Percentiles rank a stretch among this genome's conserved stretches.
Evolutionary conservation across 2,113 vertebrate genomes (phyloP).

Genomic region (Planiliza haematocheilus): DNA sequence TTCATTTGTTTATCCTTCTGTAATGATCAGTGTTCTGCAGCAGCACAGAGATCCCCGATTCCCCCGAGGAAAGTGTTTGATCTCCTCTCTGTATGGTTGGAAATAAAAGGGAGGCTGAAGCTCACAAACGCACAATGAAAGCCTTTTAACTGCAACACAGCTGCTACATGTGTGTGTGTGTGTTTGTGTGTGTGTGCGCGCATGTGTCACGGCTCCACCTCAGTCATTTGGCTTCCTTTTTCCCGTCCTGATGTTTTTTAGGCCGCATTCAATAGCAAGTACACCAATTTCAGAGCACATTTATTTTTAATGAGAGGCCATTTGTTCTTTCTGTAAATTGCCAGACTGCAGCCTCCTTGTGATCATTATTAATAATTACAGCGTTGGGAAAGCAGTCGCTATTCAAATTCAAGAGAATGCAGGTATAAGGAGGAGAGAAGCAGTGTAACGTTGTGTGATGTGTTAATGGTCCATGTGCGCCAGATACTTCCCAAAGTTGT

Average conservation of each 20-base stretch:
- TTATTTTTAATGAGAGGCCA: conserved; percentile 66
- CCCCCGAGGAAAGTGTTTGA: conserved; percentile 52
- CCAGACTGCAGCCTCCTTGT: conserved; percentile 17
- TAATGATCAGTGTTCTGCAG: conserved; percentile 38
- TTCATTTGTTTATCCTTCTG: conserved; percentile 59
- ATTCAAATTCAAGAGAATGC: conserved; percentile 16
- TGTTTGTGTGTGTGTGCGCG: conserved; percentile 9
- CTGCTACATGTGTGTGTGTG: conserved; percentile 34
- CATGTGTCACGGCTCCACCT: not conserved
- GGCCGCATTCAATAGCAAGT: conserved; percentile 15
- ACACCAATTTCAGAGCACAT: conserved; percentile 23
- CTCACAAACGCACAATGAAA: conserved; percentile 55
- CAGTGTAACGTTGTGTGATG: not conserved
- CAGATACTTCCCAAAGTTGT: not conserved
- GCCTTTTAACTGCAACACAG: conserved; percentile 62
- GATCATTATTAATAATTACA: conserved; percentile 43
- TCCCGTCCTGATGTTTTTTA: conserved; percentile 31
- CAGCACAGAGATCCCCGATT: conserved; percentile 40
- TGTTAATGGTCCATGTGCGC: not conserved
- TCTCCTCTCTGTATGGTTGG: conserved; percentile 28
- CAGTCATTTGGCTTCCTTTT: conserved; percentile 32
- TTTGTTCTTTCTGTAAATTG: conserved; percentile 43
- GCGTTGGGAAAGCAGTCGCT: conserved; percentile 6
- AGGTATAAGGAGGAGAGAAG: not conserved
- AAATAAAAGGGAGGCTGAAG: conserved; percentile 26